Evolutionary conservation across 2,113 vertebrate species (phyloP), one percentile per base, ranked within the genome.

Genomic region (Podarcis cretensis): DNA sequence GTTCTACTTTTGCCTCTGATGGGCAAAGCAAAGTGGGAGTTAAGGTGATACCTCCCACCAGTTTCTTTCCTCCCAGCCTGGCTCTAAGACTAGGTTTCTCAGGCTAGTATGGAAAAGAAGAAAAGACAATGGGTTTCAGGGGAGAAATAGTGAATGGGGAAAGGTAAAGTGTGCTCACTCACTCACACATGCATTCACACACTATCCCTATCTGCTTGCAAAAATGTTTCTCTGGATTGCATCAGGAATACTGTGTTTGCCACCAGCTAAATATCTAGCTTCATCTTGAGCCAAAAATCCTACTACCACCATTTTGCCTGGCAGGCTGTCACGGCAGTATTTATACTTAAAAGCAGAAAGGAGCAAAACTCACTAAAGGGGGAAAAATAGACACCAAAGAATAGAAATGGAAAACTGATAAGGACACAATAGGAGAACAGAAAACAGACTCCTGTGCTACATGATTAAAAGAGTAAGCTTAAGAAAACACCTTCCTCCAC

Each of bases 11-110:
- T 78, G 71, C 78, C 43, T 9, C 21, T 65, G 68, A 71, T 65
- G 65, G 7, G 12, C 87, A 91, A 91, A 89, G 35, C 68, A 77
- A 74, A 84, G 21, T 57, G 43, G 30, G 48, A 86, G 69, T 27
- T 84, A 92, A 94, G 81, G 27, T 2, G 48, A 90, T 27, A 68
- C 5, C 77, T 73, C 88, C 76, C 84, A 3, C 84, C 37, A 76
- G 57, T 40, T 78, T 32, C 40, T 1, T 16, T 21, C 23, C 54
- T 32, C 18, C 37, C 57, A 86, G 35, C 18, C 37, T 40, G 40
- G 59, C 9, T 21, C 57, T n/a, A 78, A n/a, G 10, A 66, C 7
- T 4, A 30, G 27, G 37, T 85, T 76, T 85, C 84, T 32, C 35
- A 65, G 1, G 37, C 73, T 27, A 48, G 14, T 63, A 37, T 35